These are phyloP conservation scores for Acleris laterana DNA, from an alignment of 2,888 invertebrate genomes.

Conservation along the genomic window DNA sequence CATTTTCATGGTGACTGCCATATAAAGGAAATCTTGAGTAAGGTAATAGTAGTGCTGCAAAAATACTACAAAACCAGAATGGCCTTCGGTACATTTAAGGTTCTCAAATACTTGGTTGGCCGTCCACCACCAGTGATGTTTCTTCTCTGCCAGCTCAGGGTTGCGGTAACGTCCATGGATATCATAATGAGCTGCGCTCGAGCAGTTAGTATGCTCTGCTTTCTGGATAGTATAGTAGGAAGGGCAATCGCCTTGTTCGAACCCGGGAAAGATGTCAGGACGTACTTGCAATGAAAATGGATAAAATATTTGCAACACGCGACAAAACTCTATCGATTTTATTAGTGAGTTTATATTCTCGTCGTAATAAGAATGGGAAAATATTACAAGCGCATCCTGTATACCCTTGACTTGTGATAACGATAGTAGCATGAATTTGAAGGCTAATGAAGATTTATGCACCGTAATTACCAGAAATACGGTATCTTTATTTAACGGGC, in stretches of 20 bases:
- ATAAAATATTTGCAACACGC: slow-evolving; percentile 63
- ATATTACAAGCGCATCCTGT: slow-evolving; percentile 57
- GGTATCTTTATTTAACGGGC: slow-evolving; percentile 48
- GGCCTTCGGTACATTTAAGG: slow-evolving; percentile 44
- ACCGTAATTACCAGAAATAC: slow-evolving; percentile 57
- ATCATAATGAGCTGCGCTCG: slow-evolving; percentile 53
- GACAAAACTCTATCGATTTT: slow-evolving; percentile 57
- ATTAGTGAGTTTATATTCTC: slow-evolving; percentile 52
- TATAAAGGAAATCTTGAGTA: slow-evolving; percentile 61
- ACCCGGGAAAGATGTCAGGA: slow-evolving; percentile 55
- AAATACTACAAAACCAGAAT: slow-evolving; percentile 57
- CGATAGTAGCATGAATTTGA: slow-evolving; percentile 57
- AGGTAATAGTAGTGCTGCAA: slow-evolving; percentile 56
- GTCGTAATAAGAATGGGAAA: slow-evolving; percentile 61
- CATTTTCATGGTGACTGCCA: slow-evolving; percentile 56
- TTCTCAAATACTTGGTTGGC: slow-evolving; percentile 62
- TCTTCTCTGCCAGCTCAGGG: slow-evolving; percentile 50
- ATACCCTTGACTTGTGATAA: slow-evolving; percentile 56
- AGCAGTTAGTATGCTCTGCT: slow-evolving; percentile 51
- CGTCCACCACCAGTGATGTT: slow-evolving; percentile 73
- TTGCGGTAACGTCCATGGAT: slow-evolving; percentile 55
- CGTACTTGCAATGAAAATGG: slow-evolving; percentile 60
- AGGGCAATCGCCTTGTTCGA: slow-evolving; percentile 50
- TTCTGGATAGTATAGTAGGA: slow-evolving; percentile 43
- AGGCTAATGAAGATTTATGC: slow-evolving; percentile 47